Conservation (phyloP, 2,797 vertebrate species). For the Bradypodion ventrale region DNA sequence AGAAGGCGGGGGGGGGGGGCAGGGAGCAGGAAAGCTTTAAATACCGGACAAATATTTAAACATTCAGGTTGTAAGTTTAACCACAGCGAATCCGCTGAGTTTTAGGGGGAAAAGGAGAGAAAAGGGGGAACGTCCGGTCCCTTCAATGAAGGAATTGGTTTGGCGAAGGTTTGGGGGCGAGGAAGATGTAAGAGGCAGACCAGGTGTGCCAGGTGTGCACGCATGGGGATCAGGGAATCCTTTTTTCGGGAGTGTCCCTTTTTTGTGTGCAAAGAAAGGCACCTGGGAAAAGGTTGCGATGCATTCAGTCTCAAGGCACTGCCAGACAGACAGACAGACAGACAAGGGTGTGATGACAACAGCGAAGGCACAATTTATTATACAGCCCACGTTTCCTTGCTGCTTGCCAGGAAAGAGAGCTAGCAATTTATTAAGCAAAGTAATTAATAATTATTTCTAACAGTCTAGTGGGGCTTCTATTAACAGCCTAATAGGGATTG, state of each 20-base stretch:
- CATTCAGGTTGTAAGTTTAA: neutral
- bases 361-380: neutral
- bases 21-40: slow-evolving; percentile 35
- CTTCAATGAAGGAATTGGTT: neutral
- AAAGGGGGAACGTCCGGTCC: too few relatives aligned
- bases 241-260: neutral
- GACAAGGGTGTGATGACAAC: neutral
- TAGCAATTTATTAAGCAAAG: slow-evolving; percentile 10
- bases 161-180: neutral
- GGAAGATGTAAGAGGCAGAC: neutral
- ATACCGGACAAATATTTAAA: slow-evolving; percentile 11
- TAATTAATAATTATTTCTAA: slow-evolving; percentile 27
- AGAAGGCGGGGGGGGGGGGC: slow-evolving; percentile 58
- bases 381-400: neutral
- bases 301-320: neutral
- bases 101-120: neutral
- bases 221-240: neutral
- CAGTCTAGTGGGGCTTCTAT: slow-evolving; percentile 10
- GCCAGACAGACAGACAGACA: neutral
- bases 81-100: neutral
- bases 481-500: neutral
- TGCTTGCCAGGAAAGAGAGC: slow-evolving; percentile 1
- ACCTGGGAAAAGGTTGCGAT: neutral
- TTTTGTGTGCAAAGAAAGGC: neutral
- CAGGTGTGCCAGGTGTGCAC: neutral